Evolutionary conservation across 2,113 vertebrate species (phyloP).

Genomic region (Callospermophilus lateralis): DNA sequence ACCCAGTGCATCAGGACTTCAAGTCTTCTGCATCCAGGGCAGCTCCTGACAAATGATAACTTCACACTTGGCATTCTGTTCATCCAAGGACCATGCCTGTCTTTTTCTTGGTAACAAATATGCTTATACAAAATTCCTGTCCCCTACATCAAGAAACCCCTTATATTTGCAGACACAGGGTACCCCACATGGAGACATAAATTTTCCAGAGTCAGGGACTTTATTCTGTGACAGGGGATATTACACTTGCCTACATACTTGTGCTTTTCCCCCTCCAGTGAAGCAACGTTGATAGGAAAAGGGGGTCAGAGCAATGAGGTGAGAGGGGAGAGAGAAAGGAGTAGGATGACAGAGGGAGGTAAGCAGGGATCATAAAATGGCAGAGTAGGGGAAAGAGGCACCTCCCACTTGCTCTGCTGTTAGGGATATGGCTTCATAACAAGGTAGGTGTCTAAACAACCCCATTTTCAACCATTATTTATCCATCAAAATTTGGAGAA

Average conservation of each 20-base stretch:
- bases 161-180: neutral
- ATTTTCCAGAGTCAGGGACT: neutral
- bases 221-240: neutral
- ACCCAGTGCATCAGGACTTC: too few species aligned
- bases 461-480: too few species aligned
- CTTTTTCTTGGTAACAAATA: neutral
- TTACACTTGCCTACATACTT: neutral
- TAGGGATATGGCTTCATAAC: too few species aligned
- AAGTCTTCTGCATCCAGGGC: too few species aligned
- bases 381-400: too few species aligned
- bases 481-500: too few species aligned
- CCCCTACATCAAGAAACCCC: neutral
- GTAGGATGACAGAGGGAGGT: neutral
- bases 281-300: neutral
- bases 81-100: neutral
- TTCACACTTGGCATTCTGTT: neutral
- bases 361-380: too few species aligned
- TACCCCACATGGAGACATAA: neutral
- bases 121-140: neutral
- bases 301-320: neutral
- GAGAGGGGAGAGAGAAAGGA: neutral
- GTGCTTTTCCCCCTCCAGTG: neutral
- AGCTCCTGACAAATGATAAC: too few species aligned
- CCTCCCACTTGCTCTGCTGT: too few species aligned
- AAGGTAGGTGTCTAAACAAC: too few species aligned